Base-by-base conservation (phyloP, 2,797 vertebrate genomes). In the Oreonectes daqikongensis region DNA sequence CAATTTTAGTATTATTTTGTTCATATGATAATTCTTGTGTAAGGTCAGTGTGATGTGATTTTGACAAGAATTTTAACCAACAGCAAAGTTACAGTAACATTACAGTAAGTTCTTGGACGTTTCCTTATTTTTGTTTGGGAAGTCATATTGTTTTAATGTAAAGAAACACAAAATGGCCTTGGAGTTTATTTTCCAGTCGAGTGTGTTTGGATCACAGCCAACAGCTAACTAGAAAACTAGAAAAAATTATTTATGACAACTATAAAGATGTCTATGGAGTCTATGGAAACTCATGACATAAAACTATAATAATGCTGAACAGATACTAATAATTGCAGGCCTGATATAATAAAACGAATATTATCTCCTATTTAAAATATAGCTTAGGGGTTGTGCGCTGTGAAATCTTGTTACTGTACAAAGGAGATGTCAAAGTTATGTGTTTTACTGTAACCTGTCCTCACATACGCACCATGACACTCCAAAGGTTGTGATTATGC, bases 401-500 rank as follows among this genome's bases (percentile, higher is more conserved):
- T 46, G 17, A 46, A 46, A 17, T 40, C 5, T 40, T 46, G 44
- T 17, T 46, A 17, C 42, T 46, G 15, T 46, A 9, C 8, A n/a
- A n/a, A n/a, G n/a, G n/a, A n/a, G n/a, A n/a, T n/a, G n/a, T n/a
- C 26, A 66, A 15, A n/a, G 32, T 52, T n/a, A 35, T 35, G 22
- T 26, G 22, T 57, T 66, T 65, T n/a, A 40, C 42, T 26, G 65
- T 24, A 69, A 40, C 12, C 14, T 44, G 72, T 18, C 63, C 72
- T 75, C n/a, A 66, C 12, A 59, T 18, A 46, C 3, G 18, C 9
- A 0, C 53, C 12, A 10, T 24, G 28, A 15, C 30, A 61, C 42
- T 69, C 30, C 66, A 77, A 77, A 69, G 55, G 75, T 77, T 50
- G 65, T 18, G 74, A 69, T 77, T 77, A 53, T 40, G 66, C 17